Evolutionary conservation across 2,113 vertebrate species (phyloP).

Genomic region (Cardinalis cardinalis): DNA sequence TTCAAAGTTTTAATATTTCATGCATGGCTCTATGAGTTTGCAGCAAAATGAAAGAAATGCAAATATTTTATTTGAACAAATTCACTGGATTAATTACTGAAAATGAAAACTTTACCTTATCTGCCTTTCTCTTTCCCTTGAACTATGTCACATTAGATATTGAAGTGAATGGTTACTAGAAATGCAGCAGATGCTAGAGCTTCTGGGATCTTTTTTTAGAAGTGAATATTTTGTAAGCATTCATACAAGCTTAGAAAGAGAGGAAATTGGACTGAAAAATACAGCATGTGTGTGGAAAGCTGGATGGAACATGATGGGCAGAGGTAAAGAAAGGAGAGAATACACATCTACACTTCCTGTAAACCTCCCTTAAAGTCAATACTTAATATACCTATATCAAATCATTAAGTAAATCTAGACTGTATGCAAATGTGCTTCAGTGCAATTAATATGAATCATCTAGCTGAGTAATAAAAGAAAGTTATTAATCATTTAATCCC

Average conservation of each 20-base stretch:
- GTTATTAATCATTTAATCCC: background rate
- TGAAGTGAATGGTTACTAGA: background rate
- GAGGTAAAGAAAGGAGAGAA: background rate
- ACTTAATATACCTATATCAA: background rate
- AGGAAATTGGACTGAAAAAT: background rate
- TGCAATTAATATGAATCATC: background rate
- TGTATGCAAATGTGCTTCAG: background rate
- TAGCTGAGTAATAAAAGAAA: background rate
- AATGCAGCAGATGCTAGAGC: background rate
- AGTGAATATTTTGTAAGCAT: background rate
- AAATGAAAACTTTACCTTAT: background rate
- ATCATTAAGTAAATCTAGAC: background rate
- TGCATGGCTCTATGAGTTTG: background rate
- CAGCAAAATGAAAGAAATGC: background rate
- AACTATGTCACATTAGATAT: background rate
- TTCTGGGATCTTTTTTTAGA: background rate
- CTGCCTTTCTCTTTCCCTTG: background rate
- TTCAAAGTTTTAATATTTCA: background rate
- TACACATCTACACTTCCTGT: background rate
- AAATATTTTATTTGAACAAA: conserved; percentile 32
- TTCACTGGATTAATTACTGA: background rate
- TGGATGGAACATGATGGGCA: background rate
- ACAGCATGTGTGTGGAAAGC: background rate
- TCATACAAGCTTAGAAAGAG: background rate
- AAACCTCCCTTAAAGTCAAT: conserved; percentile 32